Evolutionary conservation across 2,888 invertebrate genomes (phyloP).

Genomic region (Caenorhabditis sp.): DNA sequence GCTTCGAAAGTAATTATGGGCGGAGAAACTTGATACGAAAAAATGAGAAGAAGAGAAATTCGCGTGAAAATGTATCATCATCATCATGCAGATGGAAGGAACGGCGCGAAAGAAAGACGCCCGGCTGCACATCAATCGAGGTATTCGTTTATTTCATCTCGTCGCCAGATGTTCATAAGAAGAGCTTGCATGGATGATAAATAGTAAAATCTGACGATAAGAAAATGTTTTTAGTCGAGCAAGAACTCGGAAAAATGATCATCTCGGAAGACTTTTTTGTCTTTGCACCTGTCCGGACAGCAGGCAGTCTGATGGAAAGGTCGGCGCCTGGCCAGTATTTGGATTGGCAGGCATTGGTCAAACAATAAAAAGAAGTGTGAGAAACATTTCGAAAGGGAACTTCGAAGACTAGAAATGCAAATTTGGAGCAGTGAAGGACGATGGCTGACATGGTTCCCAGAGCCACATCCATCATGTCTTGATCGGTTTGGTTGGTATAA

Average conservation of each 20-base stretch:
- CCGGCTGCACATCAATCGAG: conserved; percentile 50
- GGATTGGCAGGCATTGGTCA: conserved; percentile 57
- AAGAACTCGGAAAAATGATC: conserved; percentile 13
- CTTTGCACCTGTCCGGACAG: conserved; percentile 51
- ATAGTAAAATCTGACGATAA: background rate
- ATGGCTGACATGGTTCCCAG: conserved; percentile 37
- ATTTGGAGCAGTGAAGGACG: conserved; percentile 27
- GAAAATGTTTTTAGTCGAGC: background rate
- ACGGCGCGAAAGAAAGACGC: conserved; percentile 28
- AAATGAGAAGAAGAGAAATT: conserved; percentile 16
- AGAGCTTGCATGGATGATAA: background rate
- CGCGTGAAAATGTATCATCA: conserved; percentile 53
- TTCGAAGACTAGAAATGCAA: conserved; percentile 46
- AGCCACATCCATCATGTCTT: conserved; percentile 46
- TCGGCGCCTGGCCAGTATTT: conserved; percentile 56
- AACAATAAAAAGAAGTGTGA: conserved; percentile 37
- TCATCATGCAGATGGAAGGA: conserved; percentile 50
- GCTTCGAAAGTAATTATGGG: conserved; percentile 26
- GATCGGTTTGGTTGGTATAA: conserved; percentile 6
- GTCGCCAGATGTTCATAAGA: conserved; percentile 43
- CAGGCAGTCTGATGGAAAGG: conserved; percentile 50
- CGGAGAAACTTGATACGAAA: conserved; percentile 46
- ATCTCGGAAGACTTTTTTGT: conserved; percentile 38
- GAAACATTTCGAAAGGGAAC: conserved; percentile 34
- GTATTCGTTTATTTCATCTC: conserved; percentile 42